Conservation (phyloP, 1,140 invertebrate genomes). For the Magallana ariakensis region DNA sequence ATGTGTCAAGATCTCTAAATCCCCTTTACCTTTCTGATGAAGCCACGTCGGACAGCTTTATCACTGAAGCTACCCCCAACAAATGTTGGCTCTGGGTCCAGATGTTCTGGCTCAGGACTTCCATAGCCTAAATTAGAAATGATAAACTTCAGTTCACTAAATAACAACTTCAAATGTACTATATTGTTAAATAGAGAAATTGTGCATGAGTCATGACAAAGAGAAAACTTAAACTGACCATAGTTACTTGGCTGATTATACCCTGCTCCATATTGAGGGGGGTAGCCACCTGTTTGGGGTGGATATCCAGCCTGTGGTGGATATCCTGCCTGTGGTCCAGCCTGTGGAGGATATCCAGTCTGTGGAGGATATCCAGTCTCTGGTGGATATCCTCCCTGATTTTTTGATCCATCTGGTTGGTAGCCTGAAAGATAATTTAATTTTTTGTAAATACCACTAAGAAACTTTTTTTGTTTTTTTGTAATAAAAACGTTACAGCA, state of each 20-base stretch:
- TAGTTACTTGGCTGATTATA: background rate
- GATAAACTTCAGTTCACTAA: no score
- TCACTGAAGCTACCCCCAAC: constrained; percentile 50
- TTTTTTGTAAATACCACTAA: no score
- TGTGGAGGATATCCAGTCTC: constrained; percentile 18
- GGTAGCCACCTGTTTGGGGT: background rate
- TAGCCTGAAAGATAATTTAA: constrained; percentile 10
- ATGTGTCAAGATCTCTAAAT: no score
- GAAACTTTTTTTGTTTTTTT: no score
- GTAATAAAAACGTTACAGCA: no score
- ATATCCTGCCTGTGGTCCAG: constrained; percentile 29
- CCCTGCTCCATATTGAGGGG: background rate
- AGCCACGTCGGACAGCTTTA: constrained; percentile 68
- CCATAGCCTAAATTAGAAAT: background rate
- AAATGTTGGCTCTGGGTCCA: background rate
- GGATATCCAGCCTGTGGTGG: constrained; percentile 41
- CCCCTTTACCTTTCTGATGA: constrained; percentile 70
- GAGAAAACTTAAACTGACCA: background rate
- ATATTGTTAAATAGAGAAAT: no score
- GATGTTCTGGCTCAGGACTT: background rate
- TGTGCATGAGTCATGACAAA: no score
- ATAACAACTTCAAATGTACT: no score
- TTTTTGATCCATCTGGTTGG: background rate
- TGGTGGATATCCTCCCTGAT: constrained; percentile 20
- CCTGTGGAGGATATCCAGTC: background rate